Evolutionary conservation across 2,113 vertebrate genomes (phyloP).

Genomic region (Mustela nigripes): DNA sequence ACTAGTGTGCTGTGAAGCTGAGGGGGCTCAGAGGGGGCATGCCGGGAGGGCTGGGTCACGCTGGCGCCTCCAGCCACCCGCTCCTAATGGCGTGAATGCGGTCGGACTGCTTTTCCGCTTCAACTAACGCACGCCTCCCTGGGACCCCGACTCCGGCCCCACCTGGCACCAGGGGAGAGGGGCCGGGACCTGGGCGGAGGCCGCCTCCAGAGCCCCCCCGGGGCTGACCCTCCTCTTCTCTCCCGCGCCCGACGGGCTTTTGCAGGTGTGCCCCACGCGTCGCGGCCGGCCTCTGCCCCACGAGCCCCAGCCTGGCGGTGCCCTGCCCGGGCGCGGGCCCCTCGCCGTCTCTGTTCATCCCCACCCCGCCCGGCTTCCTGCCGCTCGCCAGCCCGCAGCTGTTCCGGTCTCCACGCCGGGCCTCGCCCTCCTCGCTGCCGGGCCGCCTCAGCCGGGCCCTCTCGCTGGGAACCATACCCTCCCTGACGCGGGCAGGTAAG

Average conservation of each 20-base stretch:
- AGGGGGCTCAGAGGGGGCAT: conserved; percentile 47
- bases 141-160: conserved; percentile 47
- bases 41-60: conserved; percentile 39
- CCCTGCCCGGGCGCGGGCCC: conserved; percentile 65
- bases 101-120: conserved; percentile 63
- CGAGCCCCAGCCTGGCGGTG: conserved; percentile 79
- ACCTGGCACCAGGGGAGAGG: not conserved
- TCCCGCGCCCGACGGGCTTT: conserved; percentile 27
- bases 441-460: conserved; percentile 95
- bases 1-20: conserved; percentile 77
- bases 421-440: conserved; percentile 93
- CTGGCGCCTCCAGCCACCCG: conserved; percentile 74
- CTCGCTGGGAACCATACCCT: conserved; percentile 94
- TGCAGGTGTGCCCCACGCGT: conserved; percentile 93
- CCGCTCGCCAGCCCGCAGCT: conserved; percentile 92
- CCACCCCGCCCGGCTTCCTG: conserved; percentile 91
- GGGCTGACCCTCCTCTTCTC: not conserved
- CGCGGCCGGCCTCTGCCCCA: conserved; percentile 82
- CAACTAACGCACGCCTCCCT: conserved; percentile 79
- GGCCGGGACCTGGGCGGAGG: not conserved
- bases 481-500: conserved; percentile 93
- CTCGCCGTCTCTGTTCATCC: conserved; percentile 88
- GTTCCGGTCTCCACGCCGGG: conserved; percentile 88
- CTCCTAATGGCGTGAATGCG: conserved; percentile 77
- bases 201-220: not conserved